Conservation (phyloP, 1,140 invertebrate species). For the Drosophila albomicans region DNA sequence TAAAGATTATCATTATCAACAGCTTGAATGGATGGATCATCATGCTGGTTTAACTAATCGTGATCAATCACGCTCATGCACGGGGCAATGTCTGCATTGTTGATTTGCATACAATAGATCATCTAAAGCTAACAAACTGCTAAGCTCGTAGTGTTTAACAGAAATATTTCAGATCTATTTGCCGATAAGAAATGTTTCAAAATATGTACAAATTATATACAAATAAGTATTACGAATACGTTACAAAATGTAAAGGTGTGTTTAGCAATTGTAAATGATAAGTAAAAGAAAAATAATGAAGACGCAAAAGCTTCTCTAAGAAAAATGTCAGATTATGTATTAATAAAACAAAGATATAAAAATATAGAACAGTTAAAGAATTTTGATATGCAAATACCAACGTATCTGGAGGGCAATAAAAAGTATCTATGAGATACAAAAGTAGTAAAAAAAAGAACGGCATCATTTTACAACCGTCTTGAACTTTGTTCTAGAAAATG, state of each 20-base stretch:
- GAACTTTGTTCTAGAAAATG: constrained; percentile 1
- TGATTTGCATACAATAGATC: constrained; percentile 41
- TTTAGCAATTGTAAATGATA: neutral
- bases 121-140: neutral
- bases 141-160: neutral
- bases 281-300: neutral
- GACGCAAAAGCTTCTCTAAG: neutral
- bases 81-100: neutral
- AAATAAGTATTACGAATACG: neutral
- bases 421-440: neutral
- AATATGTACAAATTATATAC: neutral
- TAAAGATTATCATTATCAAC: constrained; percentile 62
- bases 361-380: no score
- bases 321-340: no score
- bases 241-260: no score
- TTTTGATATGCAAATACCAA: no score
- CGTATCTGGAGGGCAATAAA: no score
- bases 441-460: neutral
- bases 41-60: constrained; percentile 45
- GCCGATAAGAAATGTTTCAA: neutral
- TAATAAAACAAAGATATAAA: neutral
- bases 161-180: neutral
- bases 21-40: constrained; percentile 29
- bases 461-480: neutral
- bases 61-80: constrained; percentile 47